These are phyloP conservation scores for Acleris cristana DNA, from an alignment of 2,888 invertebrate genomes.

Conservation along the genomic window DNA sequence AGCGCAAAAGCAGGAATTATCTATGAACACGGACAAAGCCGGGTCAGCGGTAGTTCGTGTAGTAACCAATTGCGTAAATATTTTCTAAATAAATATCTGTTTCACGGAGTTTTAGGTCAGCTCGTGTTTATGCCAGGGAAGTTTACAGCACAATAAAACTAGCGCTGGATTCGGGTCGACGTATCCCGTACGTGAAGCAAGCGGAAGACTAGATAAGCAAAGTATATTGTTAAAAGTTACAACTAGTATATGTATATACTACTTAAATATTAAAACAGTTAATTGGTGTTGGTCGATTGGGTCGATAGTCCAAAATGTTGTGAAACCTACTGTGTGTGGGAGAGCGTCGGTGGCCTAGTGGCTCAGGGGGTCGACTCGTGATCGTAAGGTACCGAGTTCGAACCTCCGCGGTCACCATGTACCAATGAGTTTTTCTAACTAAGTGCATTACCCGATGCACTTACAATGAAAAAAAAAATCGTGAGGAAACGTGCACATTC, in stretches of 20 bases:
- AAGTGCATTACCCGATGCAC: too few species aligned
- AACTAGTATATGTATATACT: conserved; percentile 7
- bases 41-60: not conserved
- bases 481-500: too few species aligned
- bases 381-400: too few species aligned
- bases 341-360: too few species aligned
- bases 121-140: conserved; percentile 36
- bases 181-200: conserved; percentile 37
- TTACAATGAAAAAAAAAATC: too few species aligned
- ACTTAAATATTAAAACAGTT: too few species aligned
- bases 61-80: conserved; percentile 19
- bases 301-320: too few species aligned
- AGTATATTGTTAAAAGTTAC: conserved; percentile 5
- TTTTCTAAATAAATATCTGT: conserved; percentile 23
- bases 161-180: conserved; percentile 45
- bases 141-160: conserved; percentile 71
- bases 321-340: too few species aligned
- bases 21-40: not conserved
- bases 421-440: too few species aligned
- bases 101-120: conserved; percentile 8
- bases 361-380: too few species aligned
- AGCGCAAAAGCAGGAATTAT: not conserved
- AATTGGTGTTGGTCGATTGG: too few species aligned
- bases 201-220: conserved; percentile 33
- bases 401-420: too few species aligned